Evolutionary conservation across 1,140 invertebrate genomes (phyloP).

Genomic region (roundworm (Caenorhabditis elegans)): WBcel235 BX284604.4:6766001-6766500

Average conservation of each 20-base stretch:
- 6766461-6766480: no score
- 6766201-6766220: neutral
- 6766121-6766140: no score
- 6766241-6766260: slow-evolving; percentile 27
- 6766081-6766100: neutral
- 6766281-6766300: slow-evolving; percentile 30
- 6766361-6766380: neutral
- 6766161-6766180: slow-evolving; percentile 9
- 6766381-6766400: neutral
- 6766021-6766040: neutral
- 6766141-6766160: neutral
- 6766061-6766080: neutral
- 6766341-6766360: neutral
- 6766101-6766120: no score
- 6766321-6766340: neutral
- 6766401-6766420: no score
- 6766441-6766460: no score
- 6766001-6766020: neutral
- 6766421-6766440: no score
- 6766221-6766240: neutral
- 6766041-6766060: no score
- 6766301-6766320: neutral
- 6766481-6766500: no score
- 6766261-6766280: neutral
- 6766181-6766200: neutral